Conservation (phyloP, 2,888 invertebrate species). For the Sinodicranocentrus sp. region DNA sequence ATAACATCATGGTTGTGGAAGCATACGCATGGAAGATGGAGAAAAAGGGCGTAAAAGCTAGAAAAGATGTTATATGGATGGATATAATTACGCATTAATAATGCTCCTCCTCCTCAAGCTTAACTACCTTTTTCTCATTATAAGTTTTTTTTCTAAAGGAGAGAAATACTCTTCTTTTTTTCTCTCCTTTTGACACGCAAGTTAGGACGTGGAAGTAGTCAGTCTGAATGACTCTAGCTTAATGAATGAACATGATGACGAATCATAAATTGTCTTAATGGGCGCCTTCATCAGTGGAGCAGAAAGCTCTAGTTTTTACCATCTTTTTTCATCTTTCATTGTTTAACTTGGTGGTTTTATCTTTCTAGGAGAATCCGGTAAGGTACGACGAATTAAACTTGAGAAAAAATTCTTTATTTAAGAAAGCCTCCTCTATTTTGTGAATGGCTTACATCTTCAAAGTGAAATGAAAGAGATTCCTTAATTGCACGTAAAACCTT, state of each 20-base stretch:
- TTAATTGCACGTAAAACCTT: constrained; percentile 10
- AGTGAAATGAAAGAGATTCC: neutral
- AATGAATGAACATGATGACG: constrained; percentile 74
- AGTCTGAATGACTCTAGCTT: constrained; percentile 42
- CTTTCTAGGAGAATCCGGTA: no score
- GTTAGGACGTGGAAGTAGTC: neutral
- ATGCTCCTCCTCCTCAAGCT: no score
- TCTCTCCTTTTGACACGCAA: neutral
- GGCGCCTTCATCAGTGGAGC: constrained; percentile 32
- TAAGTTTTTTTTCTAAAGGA: no score
- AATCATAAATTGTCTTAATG: constrained; percentile 73
- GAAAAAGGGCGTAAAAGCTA: neutral
- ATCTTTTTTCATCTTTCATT: neutral
- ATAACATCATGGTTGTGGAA: no score
- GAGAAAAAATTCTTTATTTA: no score
- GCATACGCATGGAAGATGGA: neutral
- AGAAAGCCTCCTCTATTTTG: no score
- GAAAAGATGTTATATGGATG: neutral
- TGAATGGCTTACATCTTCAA: no score
- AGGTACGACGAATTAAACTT: no score
- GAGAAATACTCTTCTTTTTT: neutral
- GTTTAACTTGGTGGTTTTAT: no score
- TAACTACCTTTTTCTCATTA: no score
- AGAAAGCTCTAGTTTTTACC: neutral
- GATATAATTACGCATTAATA: no score